Evolutionary conservation across 2,113 vertebrate species (phyloP).

Genomic region (Cisticola juncidis): DNA sequence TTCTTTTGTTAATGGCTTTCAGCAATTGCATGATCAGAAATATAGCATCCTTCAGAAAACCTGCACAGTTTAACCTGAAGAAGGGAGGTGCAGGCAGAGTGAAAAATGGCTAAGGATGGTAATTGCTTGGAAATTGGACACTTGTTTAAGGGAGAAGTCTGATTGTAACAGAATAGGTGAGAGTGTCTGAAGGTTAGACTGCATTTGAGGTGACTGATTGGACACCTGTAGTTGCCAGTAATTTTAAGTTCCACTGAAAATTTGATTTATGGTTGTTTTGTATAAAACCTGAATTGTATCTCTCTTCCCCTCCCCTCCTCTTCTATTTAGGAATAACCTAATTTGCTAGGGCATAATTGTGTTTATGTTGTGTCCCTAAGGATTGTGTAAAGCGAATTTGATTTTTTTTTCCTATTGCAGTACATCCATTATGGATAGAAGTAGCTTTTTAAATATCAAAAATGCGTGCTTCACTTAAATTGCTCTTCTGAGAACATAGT

Average conservation of each 20-base stretch:
- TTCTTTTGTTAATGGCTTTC: neutral
- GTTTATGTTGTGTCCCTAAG: constrained; percentile 8
- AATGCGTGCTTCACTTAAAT: neutral
- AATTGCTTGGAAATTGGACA: neutral
- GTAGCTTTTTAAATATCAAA: neutral
- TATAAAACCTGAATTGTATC: neutral
- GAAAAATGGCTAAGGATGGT: neutral
- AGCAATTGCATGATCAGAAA: neutral
- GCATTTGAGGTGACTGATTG: neutral
- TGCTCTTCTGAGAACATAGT: neutral
- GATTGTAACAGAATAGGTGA: neutral
- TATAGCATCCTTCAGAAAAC: neutral
- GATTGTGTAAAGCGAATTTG: neutral
- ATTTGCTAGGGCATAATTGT: neutral
- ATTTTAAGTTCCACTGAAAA: neutral
- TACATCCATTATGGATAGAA: neutral
- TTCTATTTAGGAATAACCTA: neutral
- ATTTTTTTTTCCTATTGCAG: neutral
- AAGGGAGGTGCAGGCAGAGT: neutral
- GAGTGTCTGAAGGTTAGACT: neutral
- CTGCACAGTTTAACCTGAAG: neutral
- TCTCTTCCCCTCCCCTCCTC: neutral
- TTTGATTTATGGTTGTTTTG: neutral
- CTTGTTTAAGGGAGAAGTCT: neutral
- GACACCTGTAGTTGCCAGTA: neutral